Evolutionary conservation across 2,888 invertebrate genomes (phyloP).

Genomic region (Mesochorus sp.): DNA sequence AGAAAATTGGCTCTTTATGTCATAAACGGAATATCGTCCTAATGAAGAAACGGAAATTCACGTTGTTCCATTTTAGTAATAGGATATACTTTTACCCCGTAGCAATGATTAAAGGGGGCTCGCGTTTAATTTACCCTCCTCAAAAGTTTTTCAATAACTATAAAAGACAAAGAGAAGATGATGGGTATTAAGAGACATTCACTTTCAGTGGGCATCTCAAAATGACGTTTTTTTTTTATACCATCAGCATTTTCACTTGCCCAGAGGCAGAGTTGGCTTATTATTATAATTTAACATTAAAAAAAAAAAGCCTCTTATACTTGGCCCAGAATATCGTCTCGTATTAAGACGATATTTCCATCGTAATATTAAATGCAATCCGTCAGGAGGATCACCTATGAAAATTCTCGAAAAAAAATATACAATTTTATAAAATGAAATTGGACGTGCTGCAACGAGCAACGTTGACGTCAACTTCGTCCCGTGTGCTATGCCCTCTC

Average conservation of each 20-base stretch:
- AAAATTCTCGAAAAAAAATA: neutral
- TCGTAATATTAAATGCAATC: too few relatives aligned
- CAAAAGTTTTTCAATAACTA: neutral
- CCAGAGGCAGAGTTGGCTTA: too few relatives aligned
- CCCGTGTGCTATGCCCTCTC: slow-evolving; percentile 58
- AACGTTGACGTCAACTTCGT: neutral
- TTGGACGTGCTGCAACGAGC: neutral
- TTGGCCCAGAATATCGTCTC: too few relatives aligned
- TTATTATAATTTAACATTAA: too few relatives aligned
- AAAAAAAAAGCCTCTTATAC: too few relatives aligned
- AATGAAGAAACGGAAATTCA: slow-evolving; percentile 74
- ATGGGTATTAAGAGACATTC: neutral
- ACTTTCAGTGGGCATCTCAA: neutral
- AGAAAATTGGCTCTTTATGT: slow-evolving; percentile 81
- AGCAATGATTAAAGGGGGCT: neutral
- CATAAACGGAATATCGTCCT: slow-evolving; percentile 79
- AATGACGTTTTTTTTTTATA: neutral
- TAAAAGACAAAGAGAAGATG: neutral
- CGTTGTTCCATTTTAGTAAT: slow-evolving; percentile 53
- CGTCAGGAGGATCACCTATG: neutral
- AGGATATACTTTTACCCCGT: slow-evolving; percentile 49
- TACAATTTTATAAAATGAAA: neutral
- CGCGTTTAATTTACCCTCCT: slow-evolving; percentile 20
- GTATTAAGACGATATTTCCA: too few relatives aligned
- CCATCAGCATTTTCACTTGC: too few relatives aligned